phyloP scores from a whole-genome alignment of 2,113 vertebrate species.

The Ptilorrhoa leucosticta region DNA sequence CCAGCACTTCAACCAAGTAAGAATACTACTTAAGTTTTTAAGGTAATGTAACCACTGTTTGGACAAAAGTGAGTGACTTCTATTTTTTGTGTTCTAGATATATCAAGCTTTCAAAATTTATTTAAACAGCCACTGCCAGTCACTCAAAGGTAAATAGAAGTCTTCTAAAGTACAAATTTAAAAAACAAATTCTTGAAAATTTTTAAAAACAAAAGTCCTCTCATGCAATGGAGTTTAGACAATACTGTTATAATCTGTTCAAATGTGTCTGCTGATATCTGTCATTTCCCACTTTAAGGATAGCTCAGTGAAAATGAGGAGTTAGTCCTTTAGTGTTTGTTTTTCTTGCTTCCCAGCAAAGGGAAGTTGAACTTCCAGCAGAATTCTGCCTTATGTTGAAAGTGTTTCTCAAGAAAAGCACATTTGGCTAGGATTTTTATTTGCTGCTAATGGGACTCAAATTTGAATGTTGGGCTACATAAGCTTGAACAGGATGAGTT shows the following conservation, averaged over 20 bases:
- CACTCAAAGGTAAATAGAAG: constrained; percentile 76
- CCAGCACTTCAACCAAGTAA: constrained; percentile 89
- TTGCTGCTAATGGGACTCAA: not conserved
- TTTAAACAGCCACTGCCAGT: constrained; percentile 83
- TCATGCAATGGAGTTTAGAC: not conserved
- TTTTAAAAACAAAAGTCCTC: not conserved
- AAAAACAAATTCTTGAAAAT: not conserved
- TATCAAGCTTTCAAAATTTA: constrained; percentile 92
- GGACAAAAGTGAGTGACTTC: not conserved
- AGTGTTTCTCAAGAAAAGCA: not conserved
- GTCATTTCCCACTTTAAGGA: not conserved
- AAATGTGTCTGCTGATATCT: not conserved
- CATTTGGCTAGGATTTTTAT: not conserved
- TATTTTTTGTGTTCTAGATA: constrained; percentile 72
- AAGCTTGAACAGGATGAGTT: not conserved
- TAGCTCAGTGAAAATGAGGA: not conserved
- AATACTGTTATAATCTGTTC: not conserved
- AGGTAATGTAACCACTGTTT: not conserved
- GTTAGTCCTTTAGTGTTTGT: not conserved
- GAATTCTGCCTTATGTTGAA: not conserved
- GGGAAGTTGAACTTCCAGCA: not conserved
- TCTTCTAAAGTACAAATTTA: not conserved
- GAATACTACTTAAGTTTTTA: not conserved
- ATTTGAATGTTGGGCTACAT: not conserved
- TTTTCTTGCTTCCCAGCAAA: not conserved